A percentile compares a stretch with the other conserved stretches of the same genome.
phyloP scores from a whole-genome alignment of 2,888 invertebrate species.

The Erebia palarica region DNA sequence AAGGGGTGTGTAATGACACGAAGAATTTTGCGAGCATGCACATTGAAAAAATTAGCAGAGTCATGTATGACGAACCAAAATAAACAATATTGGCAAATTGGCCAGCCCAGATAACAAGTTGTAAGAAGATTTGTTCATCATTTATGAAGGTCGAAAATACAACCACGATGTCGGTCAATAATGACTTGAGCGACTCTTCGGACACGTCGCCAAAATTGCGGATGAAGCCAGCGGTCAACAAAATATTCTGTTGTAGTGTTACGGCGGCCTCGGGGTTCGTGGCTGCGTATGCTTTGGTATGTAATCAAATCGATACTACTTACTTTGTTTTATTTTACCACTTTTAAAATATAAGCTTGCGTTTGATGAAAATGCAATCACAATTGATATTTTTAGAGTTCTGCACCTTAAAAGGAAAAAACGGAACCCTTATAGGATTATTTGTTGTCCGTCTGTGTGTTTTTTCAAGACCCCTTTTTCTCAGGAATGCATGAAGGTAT shows the following conservation, averaged over 20 bases:
- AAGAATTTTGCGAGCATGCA: neutral
- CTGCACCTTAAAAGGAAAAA: no score
- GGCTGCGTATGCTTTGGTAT: constrained; percentile 78
- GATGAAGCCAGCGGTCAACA: constrained; percentile 76
- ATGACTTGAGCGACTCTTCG: constrained; percentile 61
- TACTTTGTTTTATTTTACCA: constrained; percentile 9
- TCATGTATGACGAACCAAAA: neutral
- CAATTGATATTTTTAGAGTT: no score
- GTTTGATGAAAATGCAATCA: neutral
- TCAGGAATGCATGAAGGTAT: no score
- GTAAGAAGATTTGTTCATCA: neutral
- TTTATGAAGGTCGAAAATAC: constrained; percentile 35
- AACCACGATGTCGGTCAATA: constrained; percentile 65
- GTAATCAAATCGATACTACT: constrained; percentile 30
- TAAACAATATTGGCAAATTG: neutral
- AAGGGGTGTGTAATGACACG: neutral
- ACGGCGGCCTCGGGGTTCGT: constrained; percentile 78
- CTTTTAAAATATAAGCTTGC: no score
- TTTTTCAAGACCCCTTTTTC: no score
- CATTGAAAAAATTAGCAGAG: neutral
- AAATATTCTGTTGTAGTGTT: constrained; percentile 78
- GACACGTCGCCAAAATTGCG: constrained; percentile 60
- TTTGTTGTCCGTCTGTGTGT: no score
- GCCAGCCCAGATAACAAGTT: neutral
- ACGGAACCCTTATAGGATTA: no score